A percentile compares a stretch with the other conserved stretches of the same genome.
Evolutionary conservation across 2,797 vertebrate species (phyloP).

Genomic region (Melanotaenia maccullochi): DNA sequence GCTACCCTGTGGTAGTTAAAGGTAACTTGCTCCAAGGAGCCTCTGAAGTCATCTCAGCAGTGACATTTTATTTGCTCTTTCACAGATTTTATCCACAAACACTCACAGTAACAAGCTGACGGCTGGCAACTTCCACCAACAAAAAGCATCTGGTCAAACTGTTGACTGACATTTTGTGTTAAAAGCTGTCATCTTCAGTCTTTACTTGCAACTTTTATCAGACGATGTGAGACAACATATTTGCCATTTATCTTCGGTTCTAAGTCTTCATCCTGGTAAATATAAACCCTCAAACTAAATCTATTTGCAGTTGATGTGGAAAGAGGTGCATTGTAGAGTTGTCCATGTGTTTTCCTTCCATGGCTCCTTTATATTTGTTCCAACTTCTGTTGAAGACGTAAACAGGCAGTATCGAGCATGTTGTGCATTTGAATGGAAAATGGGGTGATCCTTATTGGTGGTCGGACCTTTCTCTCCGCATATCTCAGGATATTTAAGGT

Average conservation of each 20-base stretch:
- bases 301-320: slow-evolving; percentile 30
- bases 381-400: slow-evolving; percentile 36
- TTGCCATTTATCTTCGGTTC: slow-evolving; percentile 27
- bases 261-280: neutral
- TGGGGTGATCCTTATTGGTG: slow-evolving; percentile 18
- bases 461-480: slow-evolving; percentile 14
- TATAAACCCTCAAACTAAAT: slow-evolving; percentile 29
- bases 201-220: slow-evolving; percentile 32
- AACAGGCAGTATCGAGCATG: slow-evolving; percentile 55
- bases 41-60: slow-evolving; percentile 4
- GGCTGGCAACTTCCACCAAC: slow-evolving; percentile 23
- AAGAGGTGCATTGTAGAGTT: slow-evolving; percentile 34
- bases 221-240: slow-evolving; percentile 17
- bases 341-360: slow-evolving; percentile 19
- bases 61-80: slow-evolving; percentile 16
- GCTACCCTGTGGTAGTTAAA: slow-evolving; percentile 3
- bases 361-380: neutral
- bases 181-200: slow-evolving; percentile 30
- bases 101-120: slow-evolving; percentile 13
- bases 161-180: slow-evolving; percentile 5
- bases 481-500: slow-evolving; percentile 48
- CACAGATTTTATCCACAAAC: slow-evolving; percentile 11
- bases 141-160: slow-evolving; percentile 36
- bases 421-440: slow-evolving; percentile 38
- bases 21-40: slow-evolving; percentile 1